Evolutionary conservation across 2,113 vertebrate species (phyloP), one percentile per base, ranked within the genome.

Genomic region (Sapajus apella): DNA sequence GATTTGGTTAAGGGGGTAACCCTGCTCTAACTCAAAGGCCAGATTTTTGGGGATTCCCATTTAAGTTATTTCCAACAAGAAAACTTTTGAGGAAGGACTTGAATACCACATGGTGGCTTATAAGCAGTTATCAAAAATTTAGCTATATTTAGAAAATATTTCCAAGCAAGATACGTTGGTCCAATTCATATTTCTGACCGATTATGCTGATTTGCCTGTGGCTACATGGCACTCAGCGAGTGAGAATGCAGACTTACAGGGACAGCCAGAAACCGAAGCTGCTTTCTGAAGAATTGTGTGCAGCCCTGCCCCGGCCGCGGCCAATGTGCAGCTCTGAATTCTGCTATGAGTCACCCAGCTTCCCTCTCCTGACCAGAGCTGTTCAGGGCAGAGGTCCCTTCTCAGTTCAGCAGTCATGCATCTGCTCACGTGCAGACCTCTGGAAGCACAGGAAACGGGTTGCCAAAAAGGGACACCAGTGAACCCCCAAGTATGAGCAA

Each of bases 121-220:
- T 35, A 86, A 61, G 96, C 93, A 37, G 66, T 68, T 25, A 95
- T 75, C 94, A 90, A 84, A 93, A 82, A 93, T 32, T 73, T 80
- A 61, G 75, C 95, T 97, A 82, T 89, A 94, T 96, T 97, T 96
- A 97, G 97, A 92, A 95, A 95, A 72, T 81, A 87, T 94, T 94
- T 96, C 95, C 82, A 91, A 96, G 93, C 70, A 61, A 92, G 61
- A 94, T 45, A 83, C 7, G 35, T 18, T 21, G 89, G 55, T 94
- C 61, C 73, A 84, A 87, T 66, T 85, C 87, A 13, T 61, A 37
- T 68, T 95, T 92, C 95, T 80, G 75, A 87, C 72, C 37, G 90
- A 91, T 20, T 4, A 75, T 18, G 11, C 68, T 17, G 89, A 93
- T 91, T 47, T 81, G 91, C 94, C 77, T 37, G 37, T 12, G 86